phyloP scores from a whole-genome alignment of 2,113 vertebrate genomes.

The Vulpes lagopus region DNA sequence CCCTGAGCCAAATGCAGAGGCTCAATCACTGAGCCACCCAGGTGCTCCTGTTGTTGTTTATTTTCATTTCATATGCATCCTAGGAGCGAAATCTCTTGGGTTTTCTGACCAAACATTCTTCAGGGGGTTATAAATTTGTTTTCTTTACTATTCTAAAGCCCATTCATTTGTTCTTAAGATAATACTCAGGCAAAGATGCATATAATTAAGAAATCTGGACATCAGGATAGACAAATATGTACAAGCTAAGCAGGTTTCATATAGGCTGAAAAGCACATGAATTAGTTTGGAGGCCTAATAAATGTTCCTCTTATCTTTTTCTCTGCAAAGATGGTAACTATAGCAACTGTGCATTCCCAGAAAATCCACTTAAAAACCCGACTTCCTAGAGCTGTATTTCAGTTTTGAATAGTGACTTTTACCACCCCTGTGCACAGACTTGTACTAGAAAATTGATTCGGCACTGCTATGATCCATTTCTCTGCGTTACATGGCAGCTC shows the following conservation, averaged over 20 bases:
- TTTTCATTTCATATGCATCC: neutral
- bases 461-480: neutral
- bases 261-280: neutral
- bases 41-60: neutral
- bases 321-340: neutral
- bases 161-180: neutral
- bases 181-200: neutral
- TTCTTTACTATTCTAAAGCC: neutral
- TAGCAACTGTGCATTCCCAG: neutral
- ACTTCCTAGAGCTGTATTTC: constrained; percentile 66
- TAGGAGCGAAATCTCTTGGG: neutral
- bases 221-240: neutral
- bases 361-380: constrained; percentile 39
- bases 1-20: too few species aligned
- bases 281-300: neutral
- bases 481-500: neutral
- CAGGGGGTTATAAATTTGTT: neutral
- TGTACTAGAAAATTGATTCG: constrained; percentile 61
- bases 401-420: neutral
- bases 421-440: neutral
- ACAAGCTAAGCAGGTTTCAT: neutral
- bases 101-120: neutral
- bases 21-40: too few species aligned
- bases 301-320: neutral
- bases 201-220: neutral